Base-by-base conservation (phyloP, 37 sponge, comb jelly and placozoan species). In the Agelas oroides region DNA sequence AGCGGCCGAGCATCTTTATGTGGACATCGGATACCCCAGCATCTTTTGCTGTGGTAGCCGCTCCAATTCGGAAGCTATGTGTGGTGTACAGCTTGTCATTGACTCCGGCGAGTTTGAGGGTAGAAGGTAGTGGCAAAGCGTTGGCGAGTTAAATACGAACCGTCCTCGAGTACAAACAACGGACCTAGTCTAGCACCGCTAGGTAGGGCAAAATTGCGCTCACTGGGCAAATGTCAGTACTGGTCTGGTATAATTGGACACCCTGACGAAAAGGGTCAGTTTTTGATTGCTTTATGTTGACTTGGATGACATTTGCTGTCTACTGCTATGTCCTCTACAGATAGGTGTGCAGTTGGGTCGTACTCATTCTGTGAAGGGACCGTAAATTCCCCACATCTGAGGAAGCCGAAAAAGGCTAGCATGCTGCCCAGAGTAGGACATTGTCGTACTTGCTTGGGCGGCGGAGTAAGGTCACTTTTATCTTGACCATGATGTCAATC, bases 1-100 rank as follows among this genome's bases (percentile, higher is more conserved):
- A 74, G 28, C 75, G 53, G 24, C 75, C 75, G 5, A 74, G 75
- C 75, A 74, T 74, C 25, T 74, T 74, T 5, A 74, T 74, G 55
- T 74, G 75, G 6, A 14, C 53, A 52, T 74, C 75, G 5, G 53
- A 25, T 16, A 74, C 12, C 46, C 75, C 55, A 8, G 56, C 75
- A 2, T 39, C 75, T 74, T 41, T 53, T 39, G 75, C 75, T 11
- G 75, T 74, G 2, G 71, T 70, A 8, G 71, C 71, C 3, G 71
- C 71, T 6, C 71, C 71, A 6, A 36, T 70, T 1, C 71, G 71
- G 38, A 70, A 70, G 13, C 71, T 70, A 14, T 70, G 71, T 31
- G 37, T 70, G 11, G 71, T 35, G 38, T 36, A 70, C 13, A 3
- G n/a, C 8, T 31, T 36, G 30, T 35, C 38, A 70, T 5, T 32